Conservation (phyloP, 2,888 invertebrate genomes). For the Drosophila limbata region DNA sequence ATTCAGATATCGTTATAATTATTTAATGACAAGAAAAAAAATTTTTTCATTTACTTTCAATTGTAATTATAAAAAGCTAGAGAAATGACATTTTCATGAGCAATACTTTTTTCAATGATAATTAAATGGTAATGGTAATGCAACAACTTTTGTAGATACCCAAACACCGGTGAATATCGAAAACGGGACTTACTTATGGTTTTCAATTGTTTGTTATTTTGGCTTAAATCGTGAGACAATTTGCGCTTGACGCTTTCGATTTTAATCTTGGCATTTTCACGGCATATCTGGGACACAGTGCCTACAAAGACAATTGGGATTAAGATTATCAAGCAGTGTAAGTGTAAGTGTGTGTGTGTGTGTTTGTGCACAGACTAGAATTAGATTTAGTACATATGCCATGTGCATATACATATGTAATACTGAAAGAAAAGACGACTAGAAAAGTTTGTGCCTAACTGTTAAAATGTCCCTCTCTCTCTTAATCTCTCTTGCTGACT, state of each 20-base stretch:
- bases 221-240: slow-evolving; percentile 37
- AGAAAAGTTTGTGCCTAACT: slow-evolving; percentile 59
- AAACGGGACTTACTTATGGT: slow-evolving; percentile 57
- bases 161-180: slow-evolving; percentile 46
- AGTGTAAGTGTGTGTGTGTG: slow-evolving; percentile 11
- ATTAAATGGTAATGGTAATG: no score
- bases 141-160: slow-evolving; percentile 17
- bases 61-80: no score
- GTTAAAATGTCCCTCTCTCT: slow-evolving; percentile 16
- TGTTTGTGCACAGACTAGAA: slow-evolving; percentile 37
- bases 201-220: slow-evolving; percentile 59
- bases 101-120: no score
- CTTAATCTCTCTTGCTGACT: slow-evolving; percentile 20
- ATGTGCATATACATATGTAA: slow-evolving; percentile 52
- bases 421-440: slow-evolving; percentile 76
- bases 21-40: no score
- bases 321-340: slow-evolving; percentile 19
- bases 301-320: slow-evolving; percentile 66
- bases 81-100: no score
- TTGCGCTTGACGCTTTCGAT: slow-evolving; percentile 66
- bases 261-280: slow-evolving; percentile 51
- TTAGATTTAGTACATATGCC: slow-evolving; percentile 15
- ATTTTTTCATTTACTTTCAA: no score
- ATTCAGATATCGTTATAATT: no score
- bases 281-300: slow-evolving; percentile 47